phyloP scores from a whole-genome alignment of 1,140 invertebrate genomes.

The Procambarus clarkii region DNA sequence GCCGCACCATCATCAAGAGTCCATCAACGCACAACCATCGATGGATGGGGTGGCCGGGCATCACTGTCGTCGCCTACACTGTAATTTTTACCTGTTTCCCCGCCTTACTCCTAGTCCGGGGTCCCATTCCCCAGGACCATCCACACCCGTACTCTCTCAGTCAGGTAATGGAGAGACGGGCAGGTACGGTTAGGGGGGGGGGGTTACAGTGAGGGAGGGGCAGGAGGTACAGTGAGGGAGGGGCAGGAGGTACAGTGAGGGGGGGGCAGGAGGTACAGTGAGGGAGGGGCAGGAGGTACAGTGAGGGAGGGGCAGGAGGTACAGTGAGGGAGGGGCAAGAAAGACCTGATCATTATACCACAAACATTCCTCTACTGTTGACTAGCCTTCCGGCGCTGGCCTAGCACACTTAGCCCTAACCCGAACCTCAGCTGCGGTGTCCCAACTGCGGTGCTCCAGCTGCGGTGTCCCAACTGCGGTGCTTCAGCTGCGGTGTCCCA shows the following conservation, averaged over 20 bases:
- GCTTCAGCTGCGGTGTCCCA: not conserved
- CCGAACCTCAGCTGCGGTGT: not conserved
- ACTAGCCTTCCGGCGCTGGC: constrained; percentile 19
- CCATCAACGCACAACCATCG: not conserved
- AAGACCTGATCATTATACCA: constrained; percentile 17
- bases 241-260: not conserved
- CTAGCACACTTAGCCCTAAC: not conserved
- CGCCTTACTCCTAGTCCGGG: no score
- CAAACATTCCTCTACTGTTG: constrained; percentile 15
- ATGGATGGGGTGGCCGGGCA: not conserved
- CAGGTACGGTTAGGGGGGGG: not conserved
- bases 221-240: no score
- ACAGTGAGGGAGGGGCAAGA: constrained; percentile 3
- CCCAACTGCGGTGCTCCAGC: no score
- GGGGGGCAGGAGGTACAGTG: not conserved
- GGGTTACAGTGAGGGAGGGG: no score
- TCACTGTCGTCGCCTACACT: no score
- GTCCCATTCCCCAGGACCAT: no score
- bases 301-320: not conserved
- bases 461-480: no score
- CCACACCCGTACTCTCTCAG: no score
- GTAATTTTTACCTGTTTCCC: no score
- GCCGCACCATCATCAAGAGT: no score
- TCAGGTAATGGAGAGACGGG: no score
- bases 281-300: not conserved